Evolutionary conservation across 1,140 invertebrate genomes (phyloP).

Genomic region (Caenorhabditis tropicalis): DNA sequence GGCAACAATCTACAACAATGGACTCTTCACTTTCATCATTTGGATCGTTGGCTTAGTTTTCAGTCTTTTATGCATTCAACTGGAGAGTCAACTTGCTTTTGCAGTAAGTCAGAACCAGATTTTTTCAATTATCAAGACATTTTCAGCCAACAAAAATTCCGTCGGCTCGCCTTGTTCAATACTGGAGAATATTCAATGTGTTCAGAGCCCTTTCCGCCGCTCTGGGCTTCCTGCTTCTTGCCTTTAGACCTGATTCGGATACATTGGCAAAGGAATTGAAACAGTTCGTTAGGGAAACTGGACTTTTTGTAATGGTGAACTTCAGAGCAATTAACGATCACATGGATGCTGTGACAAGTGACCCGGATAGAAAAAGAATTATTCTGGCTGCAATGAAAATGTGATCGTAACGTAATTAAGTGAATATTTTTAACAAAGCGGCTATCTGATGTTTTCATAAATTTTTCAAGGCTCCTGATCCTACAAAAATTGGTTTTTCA

Average conservation of each 20-base stretch:
- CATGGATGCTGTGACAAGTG: background rate
- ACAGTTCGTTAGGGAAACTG: background rate
- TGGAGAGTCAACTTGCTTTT: slow-evolving; percentile 29
- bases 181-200: slow-evolving; percentile 23
- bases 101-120: background rate
- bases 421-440: too few relatives aligned
- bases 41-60: slow-evolving; percentile 14
- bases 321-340: background rate
- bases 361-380: background rate
- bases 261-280: slow-evolving; percentile 12
- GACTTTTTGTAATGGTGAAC: background rate
- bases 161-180: background rate
- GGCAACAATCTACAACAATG: slow-evolving; percentile 27
- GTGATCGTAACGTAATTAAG: background rate
- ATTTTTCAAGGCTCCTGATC: too few relatives aligned
- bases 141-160: slow-evolving; percentile 10
- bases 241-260: slow-evolving; percentile 36
- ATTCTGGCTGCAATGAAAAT: slow-evolving; percentile 3
- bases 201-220: background rate
- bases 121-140: background rate
- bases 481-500: too few relatives aligned
- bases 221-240: background rate
- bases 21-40: background rate
- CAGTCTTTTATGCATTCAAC: slow-evolving; percentile 25
- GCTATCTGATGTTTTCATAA: too few relatives aligned